Evolutionary conservation across 1,140 invertebrate species (phyloP), one percentile per base, ranked within the genome.

Genomic region (Diorhabda carinulata): DNA sequence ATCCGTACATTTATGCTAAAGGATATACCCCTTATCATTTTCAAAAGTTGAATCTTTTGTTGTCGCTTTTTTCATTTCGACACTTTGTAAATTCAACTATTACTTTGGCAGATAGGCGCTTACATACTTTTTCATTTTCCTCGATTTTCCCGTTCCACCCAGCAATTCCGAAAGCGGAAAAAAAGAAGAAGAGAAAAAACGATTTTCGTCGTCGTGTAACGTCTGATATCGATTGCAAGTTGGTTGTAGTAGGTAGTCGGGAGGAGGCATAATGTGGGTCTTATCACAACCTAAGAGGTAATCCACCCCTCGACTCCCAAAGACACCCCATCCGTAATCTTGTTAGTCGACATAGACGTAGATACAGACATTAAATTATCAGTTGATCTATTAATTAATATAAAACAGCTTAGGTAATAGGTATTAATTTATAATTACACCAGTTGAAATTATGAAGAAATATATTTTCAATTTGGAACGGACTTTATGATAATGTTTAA

Each of bases 211-310:
- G n/a, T 52, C 47, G 47, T 52, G 47, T 52, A 52, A 52, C 47
- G 47, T 52, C 47, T 52, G 47, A 52, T 52, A 52, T 52, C 47
- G 47, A 52, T 52, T 52, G 6, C 47, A 8, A 6, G 6, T 52
- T n/a, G 47, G 6, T 52, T 8, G 47, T 52, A 52, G 47, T 52
- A 52, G 47, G 6, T 25, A 25, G 25, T 25, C 25, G 6, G 47
- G 47, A 52, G 47, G 47, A 52, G 47, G 47, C 47, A 52, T 52
- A 52, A 52, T 52, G 47, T 52, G 47, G 47, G 47, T 52, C 47
- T 52, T 52, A 52, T 52, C 47, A 52, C 47, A 52, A 52, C 47
- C 47, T 52, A 52, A 52, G 47, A n/a, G 47, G 47, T 52, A 52
- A 52, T 52, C 47, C 47, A 52, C 47, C 47, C 47, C 47, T 6